Percentiles rank a stretch among this genome's conserved stretches.
Conservation (phyloP, 2,113 vertebrate genomes). For the Columba livia region DNA sequence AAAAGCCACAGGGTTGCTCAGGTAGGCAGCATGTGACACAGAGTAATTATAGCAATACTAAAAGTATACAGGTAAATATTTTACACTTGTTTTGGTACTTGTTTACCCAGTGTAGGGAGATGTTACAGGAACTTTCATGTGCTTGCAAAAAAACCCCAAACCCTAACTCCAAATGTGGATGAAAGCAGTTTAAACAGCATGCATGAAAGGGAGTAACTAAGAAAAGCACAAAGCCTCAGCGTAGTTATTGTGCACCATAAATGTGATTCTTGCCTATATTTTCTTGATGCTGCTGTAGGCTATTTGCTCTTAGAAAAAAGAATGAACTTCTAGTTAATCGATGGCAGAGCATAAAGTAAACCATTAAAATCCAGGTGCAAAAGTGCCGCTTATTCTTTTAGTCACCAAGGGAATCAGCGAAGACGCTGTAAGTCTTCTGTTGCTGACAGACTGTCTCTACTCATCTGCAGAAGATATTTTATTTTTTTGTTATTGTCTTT, state of each 20-base stretch:
- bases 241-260: background rate
- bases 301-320: background rate
- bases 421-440: background rate
- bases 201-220: background rate
- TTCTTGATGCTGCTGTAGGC: background rate
- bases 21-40: background rate
- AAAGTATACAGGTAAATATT: background rate
- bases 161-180: background rate
- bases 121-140: background rate
- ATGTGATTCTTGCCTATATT: background rate
- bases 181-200: background rate
- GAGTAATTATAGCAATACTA: background rate
- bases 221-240: background rate
- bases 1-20: background rate
- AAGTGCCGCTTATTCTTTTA: background rate
- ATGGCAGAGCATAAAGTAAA: background rate
- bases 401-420: background rate
- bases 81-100: background rate
- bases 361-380: constrained; percentile 15
- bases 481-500: background rate
- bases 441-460: background rate
- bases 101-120: background rate
- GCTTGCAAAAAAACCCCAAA: background rate
- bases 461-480: background rate
- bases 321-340: background rate